These are phyloP conservation scores for Scylla paramamosain DNA, from an alignment of 1,140 invertebrate genomes.

Conservation along the genomic window DNA sequence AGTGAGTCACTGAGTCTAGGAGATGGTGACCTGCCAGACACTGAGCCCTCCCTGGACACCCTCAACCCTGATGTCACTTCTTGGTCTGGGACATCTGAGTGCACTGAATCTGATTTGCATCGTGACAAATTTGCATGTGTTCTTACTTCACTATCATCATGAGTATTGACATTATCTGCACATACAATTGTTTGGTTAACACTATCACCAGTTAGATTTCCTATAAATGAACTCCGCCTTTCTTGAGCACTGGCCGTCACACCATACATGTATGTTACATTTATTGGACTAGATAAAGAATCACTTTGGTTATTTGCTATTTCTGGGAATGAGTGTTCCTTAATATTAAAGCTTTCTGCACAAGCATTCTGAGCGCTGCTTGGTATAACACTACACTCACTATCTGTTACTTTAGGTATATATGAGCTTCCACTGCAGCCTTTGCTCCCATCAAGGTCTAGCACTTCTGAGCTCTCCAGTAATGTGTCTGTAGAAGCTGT, in stretches of 20 bases:
- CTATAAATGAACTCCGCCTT: slow-evolving; percentile 26
- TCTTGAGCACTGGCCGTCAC: slow-evolving; percentile 58
- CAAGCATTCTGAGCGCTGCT: not conserved
- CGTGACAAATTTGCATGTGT: not conserved
- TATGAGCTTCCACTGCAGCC: slow-evolving; percentile 80
- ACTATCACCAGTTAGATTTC: not conserved
- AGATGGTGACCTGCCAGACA: slow-evolving; percentile 60
- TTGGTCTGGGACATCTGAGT: slow-evolving; percentile 42
- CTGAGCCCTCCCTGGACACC: slow-evolving; percentile 45
- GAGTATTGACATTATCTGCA: slow-evolving; percentile 27
- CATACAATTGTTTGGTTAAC: not conserved
- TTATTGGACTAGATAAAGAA: slow-evolving; percentile 72
- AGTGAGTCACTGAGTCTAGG: slow-evolving; percentile 63
- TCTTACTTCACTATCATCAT: slow-evolving; percentile 32
- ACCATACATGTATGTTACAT: slow-evolving; percentile 54
- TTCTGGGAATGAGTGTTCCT: slow-evolving; percentile 56
- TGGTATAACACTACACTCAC: slow-evolving; percentile 76
- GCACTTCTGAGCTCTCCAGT: slow-evolving; percentile 49
- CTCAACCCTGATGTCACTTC: slow-evolving; percentile 36
- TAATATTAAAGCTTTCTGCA: slow-evolving; percentile 64
- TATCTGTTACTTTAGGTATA: slow-evolving; percentile 70
- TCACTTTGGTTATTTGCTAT: slow-evolving; percentile 68
- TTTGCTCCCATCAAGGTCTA: slow-evolving; percentile 80
- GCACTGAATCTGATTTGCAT: slow-evolving; percentile 28
- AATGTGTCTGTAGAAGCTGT: slow-evolving; percentile 68